Conservation (phyloP, 2,888 invertebrate genomes). For the Noctua janthe region DNA sequence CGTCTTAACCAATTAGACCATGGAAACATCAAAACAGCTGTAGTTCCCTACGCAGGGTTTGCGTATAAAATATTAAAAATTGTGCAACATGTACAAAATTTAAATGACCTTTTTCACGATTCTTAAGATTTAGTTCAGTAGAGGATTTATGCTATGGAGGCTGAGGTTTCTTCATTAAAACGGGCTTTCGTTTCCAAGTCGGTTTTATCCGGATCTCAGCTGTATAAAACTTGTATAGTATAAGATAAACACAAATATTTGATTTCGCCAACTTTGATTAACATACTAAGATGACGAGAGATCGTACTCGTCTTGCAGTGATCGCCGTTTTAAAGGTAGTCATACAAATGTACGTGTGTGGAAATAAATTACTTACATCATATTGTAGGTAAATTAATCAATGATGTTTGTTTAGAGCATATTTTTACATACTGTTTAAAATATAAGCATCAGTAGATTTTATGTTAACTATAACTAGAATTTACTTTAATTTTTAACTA, state of each 20-base stretch:
- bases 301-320: slow-evolving; percentile 63
- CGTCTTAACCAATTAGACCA: too few species aligned
- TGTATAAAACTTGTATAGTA: slow-evolving; percentile 54
- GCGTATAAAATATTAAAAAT: too few species aligned
- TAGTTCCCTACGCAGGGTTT: too few species aligned
- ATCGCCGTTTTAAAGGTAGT: slow-evolving; percentile 51
- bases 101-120: background rate
- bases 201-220: slow-evolving; percentile 42
- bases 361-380: slow-evolving; percentile 57
- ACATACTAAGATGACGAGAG: slow-evolving; percentile 72
- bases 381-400: slow-evolving; percentile 26
- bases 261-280: slow-evolving; percentile 76
- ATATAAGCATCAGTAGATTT: background rate
- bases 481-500: too few species aligned
- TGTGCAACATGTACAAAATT: background rate
- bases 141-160: background rate
- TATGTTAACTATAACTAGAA: background rate
- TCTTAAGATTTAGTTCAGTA: background rate
- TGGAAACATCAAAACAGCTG: too few species aligned
- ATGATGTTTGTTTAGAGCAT: slow-evolving; percentile 15
- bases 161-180: slow-evolving; percentile 45
- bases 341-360: slow-evolving; percentile 54
- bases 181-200: slow-evolving; percentile 34
- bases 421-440: background rate
- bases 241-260: slow-evolving; percentile 77